Evolutionary conservation across 1,140 invertebrate genomes (phyloP).

Genomic region (Amyelois transitella): DNA sequence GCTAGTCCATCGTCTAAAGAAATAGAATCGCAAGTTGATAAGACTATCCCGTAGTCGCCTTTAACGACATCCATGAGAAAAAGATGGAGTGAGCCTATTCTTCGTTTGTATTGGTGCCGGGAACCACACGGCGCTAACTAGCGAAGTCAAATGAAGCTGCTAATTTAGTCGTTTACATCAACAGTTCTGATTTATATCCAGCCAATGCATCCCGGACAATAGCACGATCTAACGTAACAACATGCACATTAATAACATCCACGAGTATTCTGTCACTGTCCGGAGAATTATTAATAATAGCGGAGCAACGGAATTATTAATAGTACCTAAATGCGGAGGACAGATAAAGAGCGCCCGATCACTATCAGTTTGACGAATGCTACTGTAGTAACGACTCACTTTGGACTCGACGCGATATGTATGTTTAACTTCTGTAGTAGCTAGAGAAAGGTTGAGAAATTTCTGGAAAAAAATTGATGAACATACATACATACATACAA

Average conservation of each 20-base stretch:
- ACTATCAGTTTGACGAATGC: conserved; percentile 18
- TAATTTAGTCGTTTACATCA: not conserved
- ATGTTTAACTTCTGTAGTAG: not conserved
- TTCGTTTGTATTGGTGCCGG: too few relatives aligned
- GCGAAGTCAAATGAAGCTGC: not conserved
- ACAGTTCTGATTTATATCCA: not conserved
- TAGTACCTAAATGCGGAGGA: too few relatives aligned
- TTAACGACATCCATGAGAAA: too few relatives aligned
- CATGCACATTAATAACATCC: conserved; percentile 12
- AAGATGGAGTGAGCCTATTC: too few relatives aligned
- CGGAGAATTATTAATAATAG: conserved; percentile 8
- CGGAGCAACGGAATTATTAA: too few relatives aligned
- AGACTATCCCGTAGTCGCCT: too few relatives aligned
- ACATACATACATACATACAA: too few relatives aligned
- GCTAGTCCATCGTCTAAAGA: too few relatives aligned
- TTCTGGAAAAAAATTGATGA: too few relatives aligned
- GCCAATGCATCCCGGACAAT: not conserved
- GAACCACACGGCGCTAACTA: too few relatives aligned
- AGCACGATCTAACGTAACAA: not conserved
- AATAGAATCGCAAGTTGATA: too few relatives aligned
- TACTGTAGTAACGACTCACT: not conserved
- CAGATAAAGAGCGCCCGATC: conserved; percentile 2
- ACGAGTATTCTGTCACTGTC: conserved; percentile 20
- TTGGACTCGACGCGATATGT: not conserved
- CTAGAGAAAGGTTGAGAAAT: too few relatives aligned